phyloP scores from a whole-genome alignment of 2,113 vertebrate genomes.

The Rallus limicola region DNA sequence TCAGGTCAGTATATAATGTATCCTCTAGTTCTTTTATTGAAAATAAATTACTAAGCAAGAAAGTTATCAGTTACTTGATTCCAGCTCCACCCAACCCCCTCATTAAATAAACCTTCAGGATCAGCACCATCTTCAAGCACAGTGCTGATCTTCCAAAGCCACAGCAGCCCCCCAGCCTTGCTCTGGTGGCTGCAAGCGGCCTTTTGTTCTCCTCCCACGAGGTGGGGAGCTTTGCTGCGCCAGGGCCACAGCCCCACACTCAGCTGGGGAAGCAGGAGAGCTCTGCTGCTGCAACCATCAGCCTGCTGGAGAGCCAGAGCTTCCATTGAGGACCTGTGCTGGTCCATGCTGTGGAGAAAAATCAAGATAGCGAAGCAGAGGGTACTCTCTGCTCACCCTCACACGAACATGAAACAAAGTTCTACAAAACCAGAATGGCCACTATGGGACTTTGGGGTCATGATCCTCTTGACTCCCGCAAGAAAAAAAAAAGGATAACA shows the following conservation, averaged over 20 bases:
- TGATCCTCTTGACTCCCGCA: rapidly evolving
- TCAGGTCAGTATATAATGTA: not conserved
- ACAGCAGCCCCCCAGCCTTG: not conserved
- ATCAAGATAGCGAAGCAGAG: rapidly evolving
- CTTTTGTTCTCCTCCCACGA: not conserved
- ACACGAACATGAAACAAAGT: not conserved
- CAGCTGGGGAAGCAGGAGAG: not conserved
- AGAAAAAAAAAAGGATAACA: not conserved
- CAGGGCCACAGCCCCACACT: rapidly evolving
- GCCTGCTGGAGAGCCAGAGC: too few relatives aligned
- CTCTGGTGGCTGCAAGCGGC: not conserved
- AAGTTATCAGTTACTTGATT: not conserved
- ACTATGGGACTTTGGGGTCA: not conserved
- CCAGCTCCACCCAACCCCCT: too few relatives aligned
- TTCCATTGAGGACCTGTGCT: not conserved
- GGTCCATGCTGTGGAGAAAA: not conserved
- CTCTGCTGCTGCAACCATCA: too few relatives aligned
- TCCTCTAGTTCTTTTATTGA: too few relatives aligned
- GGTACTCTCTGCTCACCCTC: not conserved
- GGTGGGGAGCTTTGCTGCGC: not conserved
- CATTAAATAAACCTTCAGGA: not conserved
- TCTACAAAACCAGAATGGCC: not conserved
- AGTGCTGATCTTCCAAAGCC: not conserved
- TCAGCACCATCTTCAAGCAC: not conserved
- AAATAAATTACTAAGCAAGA: not conserved